Percentiles rank a stretch among this genome's conserved stretches.
Evolutionary conservation across 2,888 invertebrate genomes (phyloP).

Genomic region (Frankliniella intonsa): DNA sequence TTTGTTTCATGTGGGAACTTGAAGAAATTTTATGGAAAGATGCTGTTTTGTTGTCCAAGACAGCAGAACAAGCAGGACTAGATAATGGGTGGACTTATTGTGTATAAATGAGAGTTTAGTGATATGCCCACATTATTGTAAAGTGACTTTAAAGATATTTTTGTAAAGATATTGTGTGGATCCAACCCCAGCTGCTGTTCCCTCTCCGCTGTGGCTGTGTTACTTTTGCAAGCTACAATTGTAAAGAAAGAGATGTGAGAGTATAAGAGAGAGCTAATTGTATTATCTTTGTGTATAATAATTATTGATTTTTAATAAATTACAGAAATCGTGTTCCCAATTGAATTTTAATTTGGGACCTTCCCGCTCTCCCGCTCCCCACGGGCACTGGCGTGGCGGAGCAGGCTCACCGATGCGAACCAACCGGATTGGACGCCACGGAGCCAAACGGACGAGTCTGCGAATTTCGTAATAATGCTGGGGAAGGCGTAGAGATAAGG

Average conservation of each 20-base stretch:
- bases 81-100: slow-evolving; percentile 6
- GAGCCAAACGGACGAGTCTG: neutral
- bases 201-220: slow-evolving; percentile 25
- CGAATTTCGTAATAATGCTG: neutral
- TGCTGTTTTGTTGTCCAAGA: slow-evolving; percentile 3
- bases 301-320: slow-evolving; percentile 27
- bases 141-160: slow-evolving; percentile 27
- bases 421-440: too few species aligned
- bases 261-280: slow-evolving; percentile 17
- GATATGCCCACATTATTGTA: slow-evolving; percentile 25
- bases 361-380: neutral
- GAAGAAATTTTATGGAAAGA: slow-evolving; percentile 9
- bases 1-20: slow-evolving; percentile 24
- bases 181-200: slow-evolving; percentile 24
- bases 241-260: slow-evolving; percentile 25
- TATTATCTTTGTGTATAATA: slow-evolving; percentile 27
- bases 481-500: neutral
- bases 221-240: slow-evolving; percentile 14
- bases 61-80: slow-evolving; percentile 14
- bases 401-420: too few species aligned
- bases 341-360: neutral
- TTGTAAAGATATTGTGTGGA: slow-evolving; percentile 25
- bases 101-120: slow-evolving; percentile 20
- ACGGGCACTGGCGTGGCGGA: too few species aligned
- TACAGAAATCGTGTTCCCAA: slow-evolving; percentile 20